Evolutionary conservation across 2,113 vertebrate species (phyloP), one percentile per base, ranked within the genome.

Genomic region (Prinia subflava): DNA sequence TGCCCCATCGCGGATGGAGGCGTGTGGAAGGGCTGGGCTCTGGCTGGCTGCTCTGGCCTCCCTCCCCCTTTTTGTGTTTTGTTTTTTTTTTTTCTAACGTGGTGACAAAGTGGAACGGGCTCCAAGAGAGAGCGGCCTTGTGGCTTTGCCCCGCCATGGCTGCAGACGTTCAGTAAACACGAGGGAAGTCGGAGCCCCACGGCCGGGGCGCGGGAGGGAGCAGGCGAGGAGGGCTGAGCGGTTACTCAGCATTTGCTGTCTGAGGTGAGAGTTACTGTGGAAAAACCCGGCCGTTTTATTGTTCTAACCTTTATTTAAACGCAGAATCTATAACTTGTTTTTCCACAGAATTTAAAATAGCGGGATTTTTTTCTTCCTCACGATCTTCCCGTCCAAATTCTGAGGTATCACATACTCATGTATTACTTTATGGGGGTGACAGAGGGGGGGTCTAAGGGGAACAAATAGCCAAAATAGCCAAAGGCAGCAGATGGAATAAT

Each of bases 271-370:
- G 94, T 80, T 81, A 71, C 95, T 83, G 83, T 97, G 97, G 96
- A 98, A 97, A 98, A 98, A 96, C 65, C 80, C 81, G 37, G 77
- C 90, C 42, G 30, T 92, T 96, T 96, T 97, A 97, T 98, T 98
- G 97, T 97, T 98, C 89, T 96, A 91, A 98, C 96, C 94, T 96
- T 94, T 97, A 93, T 96, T 97, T 97, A 98, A 97, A 97, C 97
- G 96, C 91, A 97, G 96, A 83, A 92, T 87, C 92, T 77, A 92
- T 97, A 95, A 94, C 89, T 91, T n/a, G 35, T 93, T 97, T 98
- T 98, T 97, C 96, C 96, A 92, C 85, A 37, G 96, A 91, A 95
- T 96, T 94, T 95, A 88, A 96, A 97, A 95, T 35, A 95, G 95
- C 13, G 49, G 64, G 15, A 39, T 39, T 10, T 16, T 33, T 86